Base-by-base conservation (phyloP, 1,140 invertebrate genomes). In the Magallana ariakensis region DNA sequence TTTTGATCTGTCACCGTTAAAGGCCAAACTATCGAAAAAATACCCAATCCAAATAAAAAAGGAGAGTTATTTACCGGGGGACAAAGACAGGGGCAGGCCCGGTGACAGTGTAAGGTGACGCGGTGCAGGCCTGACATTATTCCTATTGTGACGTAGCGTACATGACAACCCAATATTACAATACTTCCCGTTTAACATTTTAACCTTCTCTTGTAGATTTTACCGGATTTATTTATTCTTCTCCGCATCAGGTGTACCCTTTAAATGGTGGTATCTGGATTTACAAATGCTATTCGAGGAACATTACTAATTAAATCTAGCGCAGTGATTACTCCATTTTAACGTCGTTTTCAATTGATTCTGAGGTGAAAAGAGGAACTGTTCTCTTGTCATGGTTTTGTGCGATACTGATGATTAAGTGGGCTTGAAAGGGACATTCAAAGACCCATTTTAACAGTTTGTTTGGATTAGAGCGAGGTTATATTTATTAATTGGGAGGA, bases 291-390 rank as follows among this genome's bases (percentile, higher is more conserved):
- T 70, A 70, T 70, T 22, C 26, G 62, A 70, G 62, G 26, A 70
- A 70, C 62, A 70, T 70, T 70, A 22, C 19, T 70, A 70, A 70
- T 70, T 70, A 70, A 70, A 70, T 70, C 62, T 22, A 70, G 26
- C 62, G 26, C 13, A 70, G 62, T 22, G n/a, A 22, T 70, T 70
- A 22, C 62, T 22, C 19, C 62, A n/a, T 70, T 19, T 70, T 70
- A 70, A 70, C 62, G 62, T 70, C 62, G 62, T 70, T 26, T 70
- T 70, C 62, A 70, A 70, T 70, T 70, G 62, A 70, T 70, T 70
- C 62, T 19, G 62, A 11, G 62, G 26, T 70, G 62, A 70, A 70
- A 70, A 70, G 19, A 10, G 62, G 62, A 22, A 70, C n/a, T 22
- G 62, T n/a, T 70, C 62, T 11, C 19, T 22, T 70, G 62, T 22